Conservation (phyloP, 2,113 vertebrate genomes). For the Monopterus albus region DNA sequence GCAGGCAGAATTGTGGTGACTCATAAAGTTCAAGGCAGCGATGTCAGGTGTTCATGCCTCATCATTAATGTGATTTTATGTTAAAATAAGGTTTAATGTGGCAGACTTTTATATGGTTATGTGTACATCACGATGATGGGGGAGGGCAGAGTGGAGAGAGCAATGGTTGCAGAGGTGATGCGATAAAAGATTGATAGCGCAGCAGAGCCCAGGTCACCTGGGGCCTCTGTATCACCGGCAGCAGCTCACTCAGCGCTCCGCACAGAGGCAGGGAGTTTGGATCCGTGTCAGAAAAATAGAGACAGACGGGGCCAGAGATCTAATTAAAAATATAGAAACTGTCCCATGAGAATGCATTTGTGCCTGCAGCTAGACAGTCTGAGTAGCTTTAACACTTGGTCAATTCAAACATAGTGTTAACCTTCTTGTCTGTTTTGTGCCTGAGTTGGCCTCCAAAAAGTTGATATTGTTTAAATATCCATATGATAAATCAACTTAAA, state of each 20-base stretch:
- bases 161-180: constrained; percentile 66
- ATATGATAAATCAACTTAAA: neutral
- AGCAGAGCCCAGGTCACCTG: constrained; percentile 67
- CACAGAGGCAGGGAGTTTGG: constrained; percentile 25
- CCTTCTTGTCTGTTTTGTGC: neutral
- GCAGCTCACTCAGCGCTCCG: constrained; percentile 30
- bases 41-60: neutral
- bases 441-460: neutral
- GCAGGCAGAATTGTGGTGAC: neutral
- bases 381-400: neutral
- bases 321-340: constrained; percentile 5
- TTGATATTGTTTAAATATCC: constrained; percentile 14
- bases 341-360: constrained; percentile 3
- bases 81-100: constrained; percentile 4
- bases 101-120: constrained; percentile 10
- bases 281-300: neutral
- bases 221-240: constrained; percentile 56
- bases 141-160: constrained; percentile 6
- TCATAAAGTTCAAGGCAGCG: neutral
- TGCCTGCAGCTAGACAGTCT: neutral
- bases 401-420: neutral
- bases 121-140: constrained; percentile 11
- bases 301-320: neutral
- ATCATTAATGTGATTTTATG: constrained; percentile 12
- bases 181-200: constrained; percentile 75